Conservation (phyloP, 1,140 invertebrate genomes). For the Cotesia typhae region DNA sequence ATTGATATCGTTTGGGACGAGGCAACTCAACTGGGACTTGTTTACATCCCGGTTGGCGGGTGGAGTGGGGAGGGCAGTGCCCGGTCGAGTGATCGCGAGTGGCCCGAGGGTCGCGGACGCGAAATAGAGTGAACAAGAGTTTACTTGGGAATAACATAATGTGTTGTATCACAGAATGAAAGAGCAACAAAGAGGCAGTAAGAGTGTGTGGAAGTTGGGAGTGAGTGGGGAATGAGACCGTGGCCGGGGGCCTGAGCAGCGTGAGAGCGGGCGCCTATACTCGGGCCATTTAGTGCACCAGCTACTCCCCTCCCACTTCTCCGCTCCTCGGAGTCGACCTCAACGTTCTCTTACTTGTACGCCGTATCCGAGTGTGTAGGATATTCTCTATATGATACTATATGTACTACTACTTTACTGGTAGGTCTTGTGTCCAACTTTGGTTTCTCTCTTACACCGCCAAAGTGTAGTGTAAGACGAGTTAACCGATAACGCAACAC, state of each 20-base stretch:
- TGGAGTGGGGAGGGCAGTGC: conserved; percentile 26
- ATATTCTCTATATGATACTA: neutral
- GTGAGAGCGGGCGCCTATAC: conserved; percentile 58
- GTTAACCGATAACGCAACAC: too few relatives aligned
- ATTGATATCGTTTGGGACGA: conserved; percentile 25
- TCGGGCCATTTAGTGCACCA: conserved; percentile 59
- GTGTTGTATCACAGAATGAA: too few relatives aligned
- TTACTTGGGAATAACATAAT: too few relatives aligned
- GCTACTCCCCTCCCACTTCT: conserved; percentile 40
- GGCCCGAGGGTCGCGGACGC: neutral
- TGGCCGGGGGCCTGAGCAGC: conserved; percentile 46
- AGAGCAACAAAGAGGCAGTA: neutral
- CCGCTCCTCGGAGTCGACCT: neutral
- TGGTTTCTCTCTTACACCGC: too few relatives aligned
- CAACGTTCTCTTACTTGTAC: too few relatives aligned
- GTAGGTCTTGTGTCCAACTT: too few relatives aligned
- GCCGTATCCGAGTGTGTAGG: too few relatives aligned
- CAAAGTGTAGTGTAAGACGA: too few relatives aligned
- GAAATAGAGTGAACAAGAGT: conserved; percentile 16
- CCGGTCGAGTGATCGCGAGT: conserved; percentile 14
- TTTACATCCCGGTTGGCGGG: conserved; percentile 58
- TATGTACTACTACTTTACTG: too few relatives aligned
- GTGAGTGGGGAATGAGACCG: conserved; percentile 32
- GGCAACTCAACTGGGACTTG: conserved; percentile 46
- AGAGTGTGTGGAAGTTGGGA: conserved; percentile 23